phyloP scores from a whole-genome alignment of 2,888 invertebrate genomes.

The Eupithecia dodoneata region DNA sequence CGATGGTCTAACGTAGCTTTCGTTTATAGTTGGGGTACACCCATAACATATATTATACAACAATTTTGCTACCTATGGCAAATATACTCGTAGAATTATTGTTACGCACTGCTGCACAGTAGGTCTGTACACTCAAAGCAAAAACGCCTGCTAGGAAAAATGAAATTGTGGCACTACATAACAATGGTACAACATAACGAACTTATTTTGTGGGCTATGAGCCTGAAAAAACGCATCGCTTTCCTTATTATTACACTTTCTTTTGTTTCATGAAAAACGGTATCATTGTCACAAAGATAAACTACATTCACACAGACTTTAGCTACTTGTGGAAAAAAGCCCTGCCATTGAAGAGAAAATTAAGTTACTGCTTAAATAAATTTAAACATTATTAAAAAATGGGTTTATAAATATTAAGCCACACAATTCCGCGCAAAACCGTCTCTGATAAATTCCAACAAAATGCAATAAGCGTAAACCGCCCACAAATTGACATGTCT shows the following conservation, averaged over 20 bases:
- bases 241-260: constrained; percentile 13
- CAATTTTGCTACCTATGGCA: background rate
- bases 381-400: no score
- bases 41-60: background rate
- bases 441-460: no score
- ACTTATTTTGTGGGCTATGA: constrained; percentile 11
- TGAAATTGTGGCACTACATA: constrained; percentile 5
- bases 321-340: background rate
- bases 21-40: background rate
- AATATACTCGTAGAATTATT: background rate
- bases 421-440: no score
- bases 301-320: constrained; percentile 14
- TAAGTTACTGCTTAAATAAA: background rate
- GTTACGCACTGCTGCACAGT: background rate
- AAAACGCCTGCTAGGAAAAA: constrained; percentile 4
- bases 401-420: no score
- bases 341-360: background rate
- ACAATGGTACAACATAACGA: constrained; percentile 8
- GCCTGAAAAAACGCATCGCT: constrained; percentile 13
- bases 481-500: no score
- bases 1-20: background rate
- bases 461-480: no score
- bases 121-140: constrained; percentile 4
- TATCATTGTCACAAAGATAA: constrained; percentile 20
- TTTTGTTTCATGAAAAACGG: constrained; percentile 16